A percentile compares a stretch with the other conserved stretches of the same genome.
phyloP scores from a whole-genome alignment of 2,888 invertebrate species.

The Callyntrura sp. region DNA sequence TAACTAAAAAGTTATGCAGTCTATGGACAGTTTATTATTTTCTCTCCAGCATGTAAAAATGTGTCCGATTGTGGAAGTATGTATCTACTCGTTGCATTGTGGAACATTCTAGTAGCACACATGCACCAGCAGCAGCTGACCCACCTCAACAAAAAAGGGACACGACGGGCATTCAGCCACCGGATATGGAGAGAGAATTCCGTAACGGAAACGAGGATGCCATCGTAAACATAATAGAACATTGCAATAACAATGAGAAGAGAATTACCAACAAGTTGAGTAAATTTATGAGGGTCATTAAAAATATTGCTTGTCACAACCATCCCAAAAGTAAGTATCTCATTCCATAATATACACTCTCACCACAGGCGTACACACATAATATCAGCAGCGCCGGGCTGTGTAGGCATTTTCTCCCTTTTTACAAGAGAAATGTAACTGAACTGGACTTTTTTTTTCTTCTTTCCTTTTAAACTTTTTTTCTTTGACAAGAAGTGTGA shows the following conservation, averaged over 20 bases:
- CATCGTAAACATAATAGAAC: neutral
- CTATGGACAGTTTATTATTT: neutral
- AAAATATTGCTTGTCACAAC: conserved; percentile 20
- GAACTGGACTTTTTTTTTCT: no score
- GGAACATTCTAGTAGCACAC: neutral
- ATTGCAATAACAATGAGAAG: neutral
- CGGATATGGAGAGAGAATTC: neutral
- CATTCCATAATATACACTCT: no score
- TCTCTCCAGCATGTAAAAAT: neutral
- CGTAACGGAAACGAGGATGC: neutral
- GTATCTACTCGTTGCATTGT: neutral
- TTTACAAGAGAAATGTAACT: no score
- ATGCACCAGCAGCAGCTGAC: neutral
- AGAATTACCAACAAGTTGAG: conserved; percentile 20
- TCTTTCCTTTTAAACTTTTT: no score
- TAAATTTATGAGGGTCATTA: conserved; percentile 25
- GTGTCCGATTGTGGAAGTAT: neutral
- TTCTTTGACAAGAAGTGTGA: no score
- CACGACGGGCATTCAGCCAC: neutral
- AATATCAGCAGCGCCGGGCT: no score
- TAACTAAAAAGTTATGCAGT: neutral
- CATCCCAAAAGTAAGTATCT: neutral
- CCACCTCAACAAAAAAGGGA: conserved; percentile 1
- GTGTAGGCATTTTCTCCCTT: no score
- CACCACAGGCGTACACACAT: no score